phyloP scores from a whole-genome alignment of 2,113 vertebrate species.

The Antechinus stuartii region DNA sequence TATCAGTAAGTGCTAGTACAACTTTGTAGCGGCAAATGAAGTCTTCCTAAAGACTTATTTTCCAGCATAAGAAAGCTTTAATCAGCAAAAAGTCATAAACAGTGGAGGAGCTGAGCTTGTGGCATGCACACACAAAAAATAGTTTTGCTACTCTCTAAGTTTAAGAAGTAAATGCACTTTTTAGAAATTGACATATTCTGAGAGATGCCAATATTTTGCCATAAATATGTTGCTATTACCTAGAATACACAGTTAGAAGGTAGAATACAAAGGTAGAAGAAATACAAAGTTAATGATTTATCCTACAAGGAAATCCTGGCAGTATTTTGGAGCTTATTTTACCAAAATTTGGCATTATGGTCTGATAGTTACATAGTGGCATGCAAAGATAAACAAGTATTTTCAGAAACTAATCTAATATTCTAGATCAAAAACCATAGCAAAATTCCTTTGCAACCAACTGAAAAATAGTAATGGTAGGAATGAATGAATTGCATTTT shows the following conservation, averaged over 20 bases:
- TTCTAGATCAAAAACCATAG: conserved; percentile 21
- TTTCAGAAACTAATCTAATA: conserved; percentile 21
- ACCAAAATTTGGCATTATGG: background rate
- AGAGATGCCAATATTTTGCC: background rate
- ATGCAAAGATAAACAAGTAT: background rate
- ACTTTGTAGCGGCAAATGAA: conserved; percentile 63
- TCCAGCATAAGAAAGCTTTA: conserved; percentile 37
- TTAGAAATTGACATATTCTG: conserved; percentile 7
- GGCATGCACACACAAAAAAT: background rate
- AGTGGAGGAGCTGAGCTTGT: conserved; percentile 11
- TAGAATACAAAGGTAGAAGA: background rate
- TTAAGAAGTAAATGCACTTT: conserved; percentile 20
- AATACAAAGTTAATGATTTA: conserved; percentile 47
- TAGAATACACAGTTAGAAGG: no score
- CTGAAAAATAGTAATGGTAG: background rate
- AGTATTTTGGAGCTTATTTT: conserved; percentile 36
- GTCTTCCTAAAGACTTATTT: conserved; percentile 50
- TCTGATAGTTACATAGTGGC: background rate
- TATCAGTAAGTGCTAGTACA: conserved; percentile 67
- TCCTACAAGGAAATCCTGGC: background rate
- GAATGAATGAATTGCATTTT: background rate
- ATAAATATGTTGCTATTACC: conserved; percentile 6
- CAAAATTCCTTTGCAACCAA: background rate
- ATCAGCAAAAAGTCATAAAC: conserved; percentile 51
- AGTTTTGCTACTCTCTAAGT: background rate